phyloP scores from a whole-genome alignment of 2,797 vertebrate species.

The Podarcis lilfordi region DNA sequence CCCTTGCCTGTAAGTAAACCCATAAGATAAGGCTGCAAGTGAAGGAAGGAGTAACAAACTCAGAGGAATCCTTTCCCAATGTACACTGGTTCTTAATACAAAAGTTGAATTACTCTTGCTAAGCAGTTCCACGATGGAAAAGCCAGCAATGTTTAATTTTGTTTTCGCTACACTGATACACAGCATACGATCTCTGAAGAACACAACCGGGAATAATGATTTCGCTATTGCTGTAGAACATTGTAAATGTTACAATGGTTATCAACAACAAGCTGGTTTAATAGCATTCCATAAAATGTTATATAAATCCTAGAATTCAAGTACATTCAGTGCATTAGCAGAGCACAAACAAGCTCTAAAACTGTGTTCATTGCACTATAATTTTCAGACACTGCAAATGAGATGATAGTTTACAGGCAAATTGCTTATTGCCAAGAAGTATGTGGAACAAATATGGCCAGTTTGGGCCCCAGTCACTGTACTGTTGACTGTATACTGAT shows the following conservation, averaged over 20 bases:
- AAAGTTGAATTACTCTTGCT: constrained; percentile 62
- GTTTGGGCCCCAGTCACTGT: background rate
- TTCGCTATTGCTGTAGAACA: constrained; percentile 50
- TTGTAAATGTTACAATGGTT: constrained; percentile 59
- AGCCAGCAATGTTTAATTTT: constrained; percentile 27
- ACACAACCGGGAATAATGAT: constrained; percentile 64
- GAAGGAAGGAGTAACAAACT: constrained; percentile 50
- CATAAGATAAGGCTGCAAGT: constrained; percentile 54
- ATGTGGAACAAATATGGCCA: constrained; percentile 24
- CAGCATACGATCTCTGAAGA: constrained; percentile 51
- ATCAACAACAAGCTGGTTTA: constrained; percentile 55
- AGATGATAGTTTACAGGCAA: constrained; percentile 27
- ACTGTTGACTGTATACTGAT: background rate
- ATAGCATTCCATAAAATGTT: constrained; percentile 69
- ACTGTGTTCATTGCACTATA: constrained; percentile 59
- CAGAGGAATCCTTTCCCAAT: constrained; percentile 62
- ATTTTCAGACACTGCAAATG: constrained; percentile 50
- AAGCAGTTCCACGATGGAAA: constrained; percentile 48
- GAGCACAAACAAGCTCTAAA: constrained; percentile 61
- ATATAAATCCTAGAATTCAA: constrained; percentile 65
- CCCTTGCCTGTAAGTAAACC: background rate
- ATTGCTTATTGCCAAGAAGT: constrained; percentile 36
- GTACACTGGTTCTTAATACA: constrained; percentile 57
- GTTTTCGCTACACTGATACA: background rate
- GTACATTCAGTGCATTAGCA: constrained; percentile 65